These are phyloP conservation scores for Cotesia congregata DNA, from an alignment of 2,888 invertebrate genomes.

Conservation along the genomic window DNA sequence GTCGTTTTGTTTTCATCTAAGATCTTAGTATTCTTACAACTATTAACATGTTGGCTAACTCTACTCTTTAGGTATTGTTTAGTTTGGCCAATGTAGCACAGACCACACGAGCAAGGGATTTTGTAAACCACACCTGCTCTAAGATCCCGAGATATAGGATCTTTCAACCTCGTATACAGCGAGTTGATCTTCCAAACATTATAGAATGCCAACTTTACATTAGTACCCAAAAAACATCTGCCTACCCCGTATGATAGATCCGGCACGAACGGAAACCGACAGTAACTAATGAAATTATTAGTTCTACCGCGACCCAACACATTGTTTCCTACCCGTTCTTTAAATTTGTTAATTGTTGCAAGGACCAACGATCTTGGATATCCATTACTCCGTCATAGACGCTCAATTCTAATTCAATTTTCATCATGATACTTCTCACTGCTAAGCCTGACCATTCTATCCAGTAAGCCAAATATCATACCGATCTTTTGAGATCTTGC, in stretches of 20 bases:
- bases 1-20: neutral
- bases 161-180: conserved; percentile 7
- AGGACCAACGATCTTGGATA: neutral
- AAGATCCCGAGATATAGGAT: neutral
- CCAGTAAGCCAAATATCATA: neutral
- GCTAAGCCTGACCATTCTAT: neutral
- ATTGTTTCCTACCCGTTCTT: neutral
- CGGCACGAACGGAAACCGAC: neutral
- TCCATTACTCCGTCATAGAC: neutral
- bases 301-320: neutral
- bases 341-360: neutral
- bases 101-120: neutral
- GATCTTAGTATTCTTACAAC: neutral
- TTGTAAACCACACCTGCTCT: conserved; percentile 6
- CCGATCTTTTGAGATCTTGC: neutral
- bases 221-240: neutral
- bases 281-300: neutral
- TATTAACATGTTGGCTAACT: neutral
- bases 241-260: neutral
- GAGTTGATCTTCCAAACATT: neutral
- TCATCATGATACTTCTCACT: neutral
- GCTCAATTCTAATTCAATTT: neutral
- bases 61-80: neutral
- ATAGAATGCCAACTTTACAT: neutral
- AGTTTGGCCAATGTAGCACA: neutral